Conservation (phyloP, 2,113 vertebrate species). For the Monarcha castaneiventris region DNA sequence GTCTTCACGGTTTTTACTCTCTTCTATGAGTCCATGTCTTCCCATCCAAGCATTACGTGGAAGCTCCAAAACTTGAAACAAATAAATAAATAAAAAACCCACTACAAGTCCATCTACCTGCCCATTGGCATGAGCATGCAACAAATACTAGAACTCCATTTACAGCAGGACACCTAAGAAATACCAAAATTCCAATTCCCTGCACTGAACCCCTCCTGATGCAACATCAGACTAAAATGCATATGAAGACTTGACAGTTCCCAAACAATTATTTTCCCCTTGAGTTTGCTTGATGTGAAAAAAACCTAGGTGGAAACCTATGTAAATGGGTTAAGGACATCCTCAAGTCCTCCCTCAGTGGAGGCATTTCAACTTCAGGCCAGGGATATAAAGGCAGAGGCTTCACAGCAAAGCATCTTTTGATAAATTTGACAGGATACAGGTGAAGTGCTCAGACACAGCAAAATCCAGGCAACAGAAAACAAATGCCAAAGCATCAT, state of each 20-base stretch:
- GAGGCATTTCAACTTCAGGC: not conserved
- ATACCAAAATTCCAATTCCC: not conserved
- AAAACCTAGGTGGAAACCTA: fast-evolving
- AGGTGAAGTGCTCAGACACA: not conserved
- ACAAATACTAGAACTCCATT: not conserved
- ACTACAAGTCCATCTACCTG: not conserved
- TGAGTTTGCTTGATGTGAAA: not conserved
- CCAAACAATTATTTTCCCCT: not conserved
- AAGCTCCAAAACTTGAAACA: not conserved
- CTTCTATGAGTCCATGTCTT: not conserved
- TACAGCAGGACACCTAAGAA: not conserved
- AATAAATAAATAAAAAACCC: not conserved
- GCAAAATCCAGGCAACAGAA: not conserved
- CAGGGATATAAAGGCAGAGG: not conserved
- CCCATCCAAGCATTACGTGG: not conserved
- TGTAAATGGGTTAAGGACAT: not conserved
- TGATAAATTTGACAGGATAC: not conserved
- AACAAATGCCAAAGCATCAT: not conserved
- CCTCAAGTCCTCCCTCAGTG: not conserved
- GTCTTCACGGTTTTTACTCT: not conserved
- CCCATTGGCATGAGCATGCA: fast-evolving
- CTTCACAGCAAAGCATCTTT: not conserved
- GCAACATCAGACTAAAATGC: not conserved
- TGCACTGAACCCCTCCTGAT: not conserved
- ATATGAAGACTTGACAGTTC: not conserved